A percentile compares a stretch with the other conserved stretches of the same genome.
phyloP scores from a whole-genome alignment of 2,797 vertebrate genomes.

The Pangasius sanitwongsei region DNA sequence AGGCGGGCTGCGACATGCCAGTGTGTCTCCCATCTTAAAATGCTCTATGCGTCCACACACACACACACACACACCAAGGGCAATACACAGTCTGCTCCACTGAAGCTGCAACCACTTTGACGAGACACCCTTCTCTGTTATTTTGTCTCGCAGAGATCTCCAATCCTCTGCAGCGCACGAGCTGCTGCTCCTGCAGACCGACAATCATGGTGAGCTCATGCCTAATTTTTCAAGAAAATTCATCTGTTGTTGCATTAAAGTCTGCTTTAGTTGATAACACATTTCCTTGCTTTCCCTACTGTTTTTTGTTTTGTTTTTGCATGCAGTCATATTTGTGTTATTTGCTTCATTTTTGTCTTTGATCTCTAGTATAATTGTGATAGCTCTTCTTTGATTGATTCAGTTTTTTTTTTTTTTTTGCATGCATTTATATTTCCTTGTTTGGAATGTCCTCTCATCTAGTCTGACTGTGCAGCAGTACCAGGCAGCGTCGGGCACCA shows the following conservation, averaged over 20 bases:
- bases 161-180: conserved; percentile 35
- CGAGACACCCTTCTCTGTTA: conserved; percentile 4
- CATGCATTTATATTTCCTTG: not conserved
- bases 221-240: not conserved
- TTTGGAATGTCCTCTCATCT: not conserved
- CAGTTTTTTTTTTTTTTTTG: not conserved
- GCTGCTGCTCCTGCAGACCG: conserved; percentile 28
- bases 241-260: not conserved
- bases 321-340: not conserved
- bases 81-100: conserved; percentile 22
- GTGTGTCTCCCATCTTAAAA: conserved; percentile 44
- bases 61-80: conserved; percentile 27
- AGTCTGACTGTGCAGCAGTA: conserved; percentile 22
- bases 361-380: too few relatives aligned
- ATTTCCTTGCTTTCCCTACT: not conserved
- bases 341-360: not conserved
- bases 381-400: not conserved
- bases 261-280: not conserved
- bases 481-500: not conserved
- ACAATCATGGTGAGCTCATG: conserved; percentile 39
- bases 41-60: conserved; percentile 20
- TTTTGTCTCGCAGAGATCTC: conserved; percentile 32
- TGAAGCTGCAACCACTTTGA: conserved; percentile 32
- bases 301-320: too few relatives aligned
- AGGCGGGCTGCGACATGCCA: conserved; percentile 49